These are phyloP conservation scores for Nasonia giraulti DNA, from an alignment of 1,140 invertebrate genomes.

Conservation along the genomic window DNA sequence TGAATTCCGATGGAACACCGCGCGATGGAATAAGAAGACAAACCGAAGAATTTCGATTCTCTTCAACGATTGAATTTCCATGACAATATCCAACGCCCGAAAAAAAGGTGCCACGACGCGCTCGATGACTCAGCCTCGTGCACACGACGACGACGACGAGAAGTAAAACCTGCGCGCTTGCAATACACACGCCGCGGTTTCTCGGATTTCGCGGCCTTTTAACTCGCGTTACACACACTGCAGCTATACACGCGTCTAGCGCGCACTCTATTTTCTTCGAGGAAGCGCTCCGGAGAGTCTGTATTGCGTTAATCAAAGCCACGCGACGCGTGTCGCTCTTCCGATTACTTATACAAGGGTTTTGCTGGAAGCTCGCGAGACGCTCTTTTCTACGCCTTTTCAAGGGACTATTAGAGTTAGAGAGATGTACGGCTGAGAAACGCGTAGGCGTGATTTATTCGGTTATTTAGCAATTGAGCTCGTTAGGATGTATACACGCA, in stretches of 20 bases:
- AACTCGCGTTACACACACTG: constrained; percentile 37
- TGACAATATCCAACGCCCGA: no score
- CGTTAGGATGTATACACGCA: no score
- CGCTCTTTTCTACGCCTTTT: no score
- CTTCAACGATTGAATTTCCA: no score
- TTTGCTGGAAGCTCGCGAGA: no score
- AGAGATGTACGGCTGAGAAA: no score
- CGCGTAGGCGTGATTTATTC: no score
- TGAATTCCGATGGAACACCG: background rate
- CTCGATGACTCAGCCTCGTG: background rate
- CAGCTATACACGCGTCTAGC: background rate
- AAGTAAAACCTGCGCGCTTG: background rate
- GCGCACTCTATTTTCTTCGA: constrained; percentile 40
- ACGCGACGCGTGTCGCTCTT: background rate
- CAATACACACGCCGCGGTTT: background rate
- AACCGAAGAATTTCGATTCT: no score
- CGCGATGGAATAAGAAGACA: background rate
- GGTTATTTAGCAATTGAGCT: no score
- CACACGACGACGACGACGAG: background rate
- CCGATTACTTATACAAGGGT: background rate
- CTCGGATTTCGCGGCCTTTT: constrained; percentile 46
- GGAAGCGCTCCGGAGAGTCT: constrained; percentile 3
- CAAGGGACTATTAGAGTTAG: no score
- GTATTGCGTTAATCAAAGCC: background rate
- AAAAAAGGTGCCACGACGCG: background rate